Conservation (phyloP, 2,888 invertebrate species). For the Polyploca ridens region DNA sequence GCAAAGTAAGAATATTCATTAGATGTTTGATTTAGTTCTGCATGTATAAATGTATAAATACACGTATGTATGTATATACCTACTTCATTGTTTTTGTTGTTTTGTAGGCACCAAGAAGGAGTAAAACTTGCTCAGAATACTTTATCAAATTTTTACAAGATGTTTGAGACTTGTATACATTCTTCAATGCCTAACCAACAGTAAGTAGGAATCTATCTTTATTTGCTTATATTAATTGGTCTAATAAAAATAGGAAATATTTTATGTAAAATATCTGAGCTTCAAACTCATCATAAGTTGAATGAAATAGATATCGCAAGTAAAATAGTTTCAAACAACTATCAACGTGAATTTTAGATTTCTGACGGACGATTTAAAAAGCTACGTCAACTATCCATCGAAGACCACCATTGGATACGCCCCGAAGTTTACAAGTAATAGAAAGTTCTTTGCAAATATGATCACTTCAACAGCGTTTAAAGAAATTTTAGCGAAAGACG, state of each 20-base stretch:
- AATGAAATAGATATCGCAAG: background rate
- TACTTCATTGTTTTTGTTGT: background rate
- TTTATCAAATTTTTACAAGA: slow-evolving; percentile 22
- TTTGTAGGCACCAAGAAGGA: slow-evolving; percentile 26
- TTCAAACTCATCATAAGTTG: background rate
- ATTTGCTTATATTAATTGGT: too few species aligned
- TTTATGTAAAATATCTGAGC: too few species aligned
- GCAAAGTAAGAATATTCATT: background rate
- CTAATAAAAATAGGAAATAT: too few species aligned
- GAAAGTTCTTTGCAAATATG: slow-evolving; percentile 73
- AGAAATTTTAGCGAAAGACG: slow-evolving; percentile 59
- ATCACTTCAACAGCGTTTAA: slow-evolving; percentile 58
- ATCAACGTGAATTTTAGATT: slow-evolving; percentile 49
- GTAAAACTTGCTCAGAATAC: slow-evolving; percentile 12
- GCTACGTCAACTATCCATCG: slow-evolving; percentile 59
- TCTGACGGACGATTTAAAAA: slow-evolving; percentile 54
- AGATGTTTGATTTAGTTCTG: background rate
- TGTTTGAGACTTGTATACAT: slow-evolving; percentile 41
- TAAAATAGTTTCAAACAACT: background rate
- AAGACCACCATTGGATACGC: slow-evolving; percentile 70
- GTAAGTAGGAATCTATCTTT: slow-evolving; percentile 38
- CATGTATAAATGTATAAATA: background rate
- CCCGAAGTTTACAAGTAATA: slow-evolving; percentile 63
- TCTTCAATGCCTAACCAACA: slow-evolving; percentile 51
- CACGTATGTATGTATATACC: too few species aligned